Evolutionary conservation across 1,140 invertebrate species (phyloP), one percentile per base, ranked within the genome.

Genomic region (Ooceraea biroi): DNA sequence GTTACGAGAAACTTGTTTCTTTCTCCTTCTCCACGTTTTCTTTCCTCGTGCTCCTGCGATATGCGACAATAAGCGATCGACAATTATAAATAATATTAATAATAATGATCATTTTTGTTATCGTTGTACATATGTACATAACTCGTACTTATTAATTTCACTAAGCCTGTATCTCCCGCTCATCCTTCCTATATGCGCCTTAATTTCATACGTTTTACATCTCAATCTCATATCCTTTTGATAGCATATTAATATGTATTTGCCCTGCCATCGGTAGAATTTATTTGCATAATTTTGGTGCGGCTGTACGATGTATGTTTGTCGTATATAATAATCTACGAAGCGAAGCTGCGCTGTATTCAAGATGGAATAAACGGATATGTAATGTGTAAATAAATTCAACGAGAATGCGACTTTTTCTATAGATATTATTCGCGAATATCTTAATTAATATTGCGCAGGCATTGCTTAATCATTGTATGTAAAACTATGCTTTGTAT

Each of bases 41-140:
- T n/a, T 10, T 50, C 78, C 22, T 69, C 46, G 57, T 71, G 71
- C 36, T 44, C 88, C 30, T 85, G 85, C 86, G 87, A 87, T 27
- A 66, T 72, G 36, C 7, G 89, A 91, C 87, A 92, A 91, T 91
- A 92, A 91, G 80, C 85, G 85, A 89, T 83, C 58, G 86, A 89
- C 72, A 86, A 89, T 87, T 90, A 90, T 88, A 90, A 89, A 86
- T 88, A 91, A 91, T 90, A 89, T 87, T 90, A 91, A 90, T 89
- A 84, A 89, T 89, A 90, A 91, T 87, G 72, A 86, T 88, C 77
- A 88, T 82, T 92, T 82, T 92, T 90, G 88, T 92, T 93, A 92
- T 93, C 91, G 88, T 92, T 94, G 94, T 94, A 94, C 93, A 94
- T 94, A 94, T 94, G 94, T 94, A 94, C 90, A 94, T 94, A 94